A percentile compares a stretch with the other conserved stretches of the same genome.
Conservation (phyloP, 2,888 invertebrate species). For the Pseudanteris insignis region DNA sequence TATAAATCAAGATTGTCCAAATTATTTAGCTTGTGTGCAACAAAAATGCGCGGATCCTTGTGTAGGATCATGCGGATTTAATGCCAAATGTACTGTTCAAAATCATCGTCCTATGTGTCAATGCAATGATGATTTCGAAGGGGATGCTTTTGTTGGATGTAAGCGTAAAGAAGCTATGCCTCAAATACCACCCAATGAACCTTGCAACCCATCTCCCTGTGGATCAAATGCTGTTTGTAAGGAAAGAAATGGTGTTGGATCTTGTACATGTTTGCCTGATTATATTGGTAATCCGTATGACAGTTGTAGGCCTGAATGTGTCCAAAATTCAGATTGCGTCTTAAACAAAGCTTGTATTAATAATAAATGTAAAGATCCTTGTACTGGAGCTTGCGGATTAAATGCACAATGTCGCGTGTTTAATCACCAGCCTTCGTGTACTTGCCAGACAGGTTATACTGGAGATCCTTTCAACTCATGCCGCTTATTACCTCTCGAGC, state of each 20-base stretch:
- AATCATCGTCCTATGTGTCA: conserved; percentile 81
- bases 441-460: conserved; percentile 81
- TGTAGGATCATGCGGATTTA: conserved; percentile 79
- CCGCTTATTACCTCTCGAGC: conserved; percentile 59
- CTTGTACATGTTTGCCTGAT: conserved; percentile 70
- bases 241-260: conserved; percentile 69
- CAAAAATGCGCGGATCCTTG: conserved; percentile 81
- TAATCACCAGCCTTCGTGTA: conserved; percentile 80
- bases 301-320: conserved; percentile 77
- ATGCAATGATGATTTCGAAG: conserved; percentile 78
- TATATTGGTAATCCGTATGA: conserved; percentile 73
- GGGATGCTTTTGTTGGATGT: conserved; percentile 83
- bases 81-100: conserved; percentile 77
- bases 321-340: conserved; percentile 75
- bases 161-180: conserved; percentile 63
- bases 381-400: conserved; percentile 75
- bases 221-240: conserved; percentile 79
- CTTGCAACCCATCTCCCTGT: conserved; percentile 76
- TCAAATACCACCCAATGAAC: conserved; percentile 25
- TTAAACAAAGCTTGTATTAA: conserved; percentile 68
- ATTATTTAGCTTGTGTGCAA: conserved; percentile 75
- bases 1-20: conserved; percentile 83
- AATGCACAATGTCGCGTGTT: conserved; percentile 78
- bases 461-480: conserved; percentile 69
- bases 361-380: conserved; percentile 80